Percentiles rank a stretch among this genome's conserved stretches.
Conservation (phyloP, 2,797 vertebrate species). For the Sebastes matsubarae region DNA sequence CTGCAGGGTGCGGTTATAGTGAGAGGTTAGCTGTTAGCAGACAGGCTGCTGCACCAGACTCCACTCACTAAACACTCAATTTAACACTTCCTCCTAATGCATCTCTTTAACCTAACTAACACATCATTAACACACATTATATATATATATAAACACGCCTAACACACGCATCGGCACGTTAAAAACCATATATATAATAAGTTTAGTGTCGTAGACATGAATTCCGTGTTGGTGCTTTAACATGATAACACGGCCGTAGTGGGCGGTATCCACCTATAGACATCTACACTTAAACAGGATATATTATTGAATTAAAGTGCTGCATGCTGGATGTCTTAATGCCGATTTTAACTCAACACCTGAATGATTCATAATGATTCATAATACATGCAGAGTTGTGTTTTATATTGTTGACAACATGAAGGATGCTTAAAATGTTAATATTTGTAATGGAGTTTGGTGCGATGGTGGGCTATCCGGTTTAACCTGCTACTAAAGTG, state of each 20-base stretch:
- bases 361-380: accelerated
- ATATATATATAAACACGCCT: accelerated
- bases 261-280: conserved; percentile 32
- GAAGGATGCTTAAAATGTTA: too few species aligned
- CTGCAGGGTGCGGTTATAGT: conserved; percentile 70
- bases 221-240: conserved; percentile 28
- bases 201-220: background rate
- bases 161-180: too few species aligned
- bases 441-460: too few species aligned
- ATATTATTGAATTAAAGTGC: background rate
- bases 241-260: conserved; percentile 26
- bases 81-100: background rate
- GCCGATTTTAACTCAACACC: background rate
- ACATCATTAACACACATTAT: accelerated
- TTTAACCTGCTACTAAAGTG: too few species aligned
- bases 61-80: conserved; percentile 21
- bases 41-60: conserved; percentile 19
- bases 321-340: accelerated
- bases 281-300: background rate
- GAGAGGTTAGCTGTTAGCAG: too few species aligned
- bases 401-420: too few species aligned
- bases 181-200: accelerated
- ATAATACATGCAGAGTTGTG: too few species aligned
- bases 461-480: too few species aligned
- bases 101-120: accelerated